phyloP scores from a whole-genome alignment of 2,113 vertebrate species.

The Lota lota region DNA sequence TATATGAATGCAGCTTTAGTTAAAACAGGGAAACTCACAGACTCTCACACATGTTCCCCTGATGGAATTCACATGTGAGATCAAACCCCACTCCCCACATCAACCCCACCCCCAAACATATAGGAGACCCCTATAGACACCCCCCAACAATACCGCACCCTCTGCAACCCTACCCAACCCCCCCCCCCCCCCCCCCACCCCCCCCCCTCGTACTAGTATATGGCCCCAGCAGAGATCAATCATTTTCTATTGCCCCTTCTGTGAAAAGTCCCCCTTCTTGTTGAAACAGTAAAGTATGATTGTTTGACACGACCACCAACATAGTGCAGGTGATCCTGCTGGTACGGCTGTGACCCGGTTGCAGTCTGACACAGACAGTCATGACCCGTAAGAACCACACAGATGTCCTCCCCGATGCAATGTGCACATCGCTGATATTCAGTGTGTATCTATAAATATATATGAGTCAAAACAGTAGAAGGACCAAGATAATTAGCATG shows the following conservation, averaged over 20 bases:
- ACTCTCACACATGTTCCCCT: slow-evolving; percentile 31
- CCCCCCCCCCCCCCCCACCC: slow-evolving; percentile 31
- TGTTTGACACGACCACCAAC: slow-evolving; percentile 61
- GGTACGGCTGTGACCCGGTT: slow-evolving; percentile 25
- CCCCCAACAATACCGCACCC: no score
- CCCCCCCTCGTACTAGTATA: slow-evolving; percentile 30
- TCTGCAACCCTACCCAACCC: slow-evolving; percentile 43
- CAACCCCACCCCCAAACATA: no score
- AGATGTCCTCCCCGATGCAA: slow-evolving; percentile 64
- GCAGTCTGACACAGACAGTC: slow-evolving; percentile 68
- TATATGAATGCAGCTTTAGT: no score
- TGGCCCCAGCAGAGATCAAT: slow-evolving; percentile 60
- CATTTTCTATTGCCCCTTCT: slow-evolving; percentile 75
- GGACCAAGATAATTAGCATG: no score
- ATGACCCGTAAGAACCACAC: slow-evolving; percentile 60
- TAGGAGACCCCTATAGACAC: no score
- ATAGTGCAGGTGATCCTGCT: slow-evolving; percentile 41
- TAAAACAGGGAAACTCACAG: no score
- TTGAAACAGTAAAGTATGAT: slow-evolving; percentile 68
- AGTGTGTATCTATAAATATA: slow-evolving; percentile 59
- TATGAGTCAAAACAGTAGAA: slow-evolving; percentile 35
- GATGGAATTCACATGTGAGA: slow-evolving; percentile 58
- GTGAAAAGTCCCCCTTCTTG: slow-evolving; percentile 61
- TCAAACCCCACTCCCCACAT: slow-evolving; percentile 19
- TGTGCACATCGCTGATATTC: slow-evolving; percentile 63